Evolutionary conservation across 2,888 invertebrate genomes (phyloP).

Genomic region (Rhyacophila evoluta): DNA sequence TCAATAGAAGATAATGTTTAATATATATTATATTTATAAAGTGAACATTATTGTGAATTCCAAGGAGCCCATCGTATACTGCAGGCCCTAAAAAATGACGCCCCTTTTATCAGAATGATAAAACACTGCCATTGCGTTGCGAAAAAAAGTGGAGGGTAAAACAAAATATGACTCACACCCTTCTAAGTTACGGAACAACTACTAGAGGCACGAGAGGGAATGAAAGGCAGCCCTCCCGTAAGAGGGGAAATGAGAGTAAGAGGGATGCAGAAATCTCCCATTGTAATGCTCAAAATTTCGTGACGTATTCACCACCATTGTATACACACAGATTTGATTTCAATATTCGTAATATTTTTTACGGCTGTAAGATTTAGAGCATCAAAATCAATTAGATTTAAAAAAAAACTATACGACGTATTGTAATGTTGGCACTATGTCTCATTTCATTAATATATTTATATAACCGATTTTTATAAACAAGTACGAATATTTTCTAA

Average conservation of each 20-base stretch:
- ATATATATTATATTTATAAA: no score
- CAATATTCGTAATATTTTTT: no score
- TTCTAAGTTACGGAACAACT: not conserved
- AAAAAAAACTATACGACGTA: no score
- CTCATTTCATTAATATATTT: no score
- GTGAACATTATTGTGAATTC: no score
- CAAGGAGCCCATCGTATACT: not conserved
- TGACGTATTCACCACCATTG: not conserved
- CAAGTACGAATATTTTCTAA: no score
- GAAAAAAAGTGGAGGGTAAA: conserved; percentile 41
- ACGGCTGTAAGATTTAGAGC: no score
- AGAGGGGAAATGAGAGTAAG: not conserved
- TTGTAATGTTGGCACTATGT: no score
- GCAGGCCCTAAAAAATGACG: not conserved
- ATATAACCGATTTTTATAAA: no score
- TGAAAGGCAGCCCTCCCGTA: not conserved
- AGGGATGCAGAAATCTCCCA: conserved; percentile 28
- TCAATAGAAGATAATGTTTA: no score
- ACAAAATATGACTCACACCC: conserved; percentile 52
- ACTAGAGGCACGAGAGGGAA: conserved; percentile 35
- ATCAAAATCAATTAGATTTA: no score
- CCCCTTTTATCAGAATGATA: conserved; percentile 37
- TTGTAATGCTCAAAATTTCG: not conserved
- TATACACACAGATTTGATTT: no score
- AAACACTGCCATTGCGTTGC: conserved; percentile 40